Evolutionary conservation across 2,113 vertebrate genomes (phyloP), one percentile per base, ranked within the genome.

Genomic region (Platichthys flesus): DNA sequence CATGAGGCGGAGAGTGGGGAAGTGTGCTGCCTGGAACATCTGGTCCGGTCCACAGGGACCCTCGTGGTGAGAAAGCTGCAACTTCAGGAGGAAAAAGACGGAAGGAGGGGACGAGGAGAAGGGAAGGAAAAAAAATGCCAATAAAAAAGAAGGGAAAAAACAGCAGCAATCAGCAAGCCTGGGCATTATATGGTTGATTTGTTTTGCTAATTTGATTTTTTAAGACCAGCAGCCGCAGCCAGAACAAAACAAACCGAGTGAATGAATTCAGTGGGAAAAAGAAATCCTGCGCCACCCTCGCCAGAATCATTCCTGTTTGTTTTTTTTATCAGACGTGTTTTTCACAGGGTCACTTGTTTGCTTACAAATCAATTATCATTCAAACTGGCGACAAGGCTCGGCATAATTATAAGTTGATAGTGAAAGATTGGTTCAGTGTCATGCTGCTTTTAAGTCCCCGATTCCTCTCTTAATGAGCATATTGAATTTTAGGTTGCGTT

Each of bases 1-100:
- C 93, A 95, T 95, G 94, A 95, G 93, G 87, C 90, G 82, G 91
- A 87, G 90, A 95, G 93, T 92, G 90, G 93, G 93, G 93, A 93
- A 93, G 93, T 93, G 91, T 93, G 92, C 90, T 92, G 92, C 92
- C 89, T 93, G 93, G 93, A 95, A 95, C 94, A 95, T 95, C 94
- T 95, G 94, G 94, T 94, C 89, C 71, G 57, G 90, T 95, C 94
- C 92, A 79, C 89, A 92, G 94, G 94, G 94, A 95, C 92, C 91
- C 93, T 94, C 82, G 93, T 94, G 94, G 93, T 92, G 89, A 94
- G 93, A 95, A 94, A 92, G 93, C 90, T 91, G 90, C 91, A 94
- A 94, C 93, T 94, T 94, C 88, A 90, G 91, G 88, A 87, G 88
- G 87, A 90, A 89, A 87, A 75, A 51, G 67, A 87, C 81, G 79